Base-by-base conservation (phyloP, 2,888 invertebrate genomes). In the Macrostomum cliftonense region DNA sequence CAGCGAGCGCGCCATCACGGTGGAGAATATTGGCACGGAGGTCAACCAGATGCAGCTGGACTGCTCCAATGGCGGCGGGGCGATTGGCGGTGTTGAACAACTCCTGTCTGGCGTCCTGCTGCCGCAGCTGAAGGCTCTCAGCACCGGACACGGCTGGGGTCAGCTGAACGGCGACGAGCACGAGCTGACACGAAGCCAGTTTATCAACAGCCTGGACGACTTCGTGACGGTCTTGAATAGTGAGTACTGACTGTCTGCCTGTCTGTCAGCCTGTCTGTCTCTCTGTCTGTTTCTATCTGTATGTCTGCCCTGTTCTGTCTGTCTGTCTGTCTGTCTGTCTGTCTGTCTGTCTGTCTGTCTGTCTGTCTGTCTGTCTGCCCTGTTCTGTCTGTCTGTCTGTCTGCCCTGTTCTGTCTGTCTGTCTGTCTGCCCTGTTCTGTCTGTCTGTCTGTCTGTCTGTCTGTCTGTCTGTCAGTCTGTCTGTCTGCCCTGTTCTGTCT, bases 191-290 rank as follows among this genome's bases (percentile, higher is more conserved):
- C 54, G 62, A 37, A 54, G 52, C 16, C 63, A 64, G 49, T 67
- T 68, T 55, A 61, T 68, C 20, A 67, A 67, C 55, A 62, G 59
- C 20, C 59, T 68, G 11, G 67, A 66, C 49, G 62, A 64, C 0
- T 68, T 68, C 57, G 67, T 68, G 20, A 60, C 63, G 16, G 63
- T 67, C 1, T 61, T 68, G 46, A 61, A 63, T 28, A 64, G 67
- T 67, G 50, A 50, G 58, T 54, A 19, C 12, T 37, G n/a, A 7
- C 13, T 7, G 4, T 28, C 28, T 28, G 28, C 9, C 28, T 28
- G 28, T 28, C 28, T 28, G 28, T 28, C 28, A 7, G 28, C 9
- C 28, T 28, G 28, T 28, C 28, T 28, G 28, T 28, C 28, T 28
- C 5, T 28, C 28, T 28, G 28, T 28, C 28, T 28, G 28, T 28